These are phyloP conservation scores for Burhinus oedicnemus DNA, from an alignment of 2,113 vertebrate genomes.

Conservation along the genomic window DNA sequence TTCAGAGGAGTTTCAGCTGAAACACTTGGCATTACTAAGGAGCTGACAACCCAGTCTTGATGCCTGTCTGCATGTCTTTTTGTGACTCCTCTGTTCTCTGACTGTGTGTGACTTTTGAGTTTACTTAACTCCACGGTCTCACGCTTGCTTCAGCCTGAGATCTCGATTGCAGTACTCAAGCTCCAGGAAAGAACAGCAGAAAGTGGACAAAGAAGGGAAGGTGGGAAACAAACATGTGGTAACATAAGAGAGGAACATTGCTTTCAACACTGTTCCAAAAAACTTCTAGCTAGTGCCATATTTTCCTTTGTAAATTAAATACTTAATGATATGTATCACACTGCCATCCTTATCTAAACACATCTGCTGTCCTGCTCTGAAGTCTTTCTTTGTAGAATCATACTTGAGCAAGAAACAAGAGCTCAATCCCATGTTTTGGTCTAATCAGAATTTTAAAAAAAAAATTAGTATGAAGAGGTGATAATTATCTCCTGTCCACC, in stretches of 20 bases:
- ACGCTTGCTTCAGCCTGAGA: background rate
- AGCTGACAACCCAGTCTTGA: background rate
- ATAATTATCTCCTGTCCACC: conserved; percentile 3
- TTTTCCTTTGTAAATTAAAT: background rate
- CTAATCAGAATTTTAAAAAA: background rate
- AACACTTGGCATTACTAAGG: background rate
- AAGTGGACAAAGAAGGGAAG: background rate
- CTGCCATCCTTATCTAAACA: background rate
- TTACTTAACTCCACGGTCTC: background rate
- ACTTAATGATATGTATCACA: background rate
- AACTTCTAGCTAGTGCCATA: background rate
- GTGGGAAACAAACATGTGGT: background rate
- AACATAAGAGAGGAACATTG: background rate
- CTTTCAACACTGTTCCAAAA: background rate
- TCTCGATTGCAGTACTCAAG: background rate
- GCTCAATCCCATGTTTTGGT: background rate
- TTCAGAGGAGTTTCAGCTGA: background rate
- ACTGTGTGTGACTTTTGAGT: background rate
- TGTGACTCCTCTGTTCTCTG: background rate
- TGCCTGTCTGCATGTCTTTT: background rate
- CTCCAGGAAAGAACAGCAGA: background rate
- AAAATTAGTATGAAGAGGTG: background rate
- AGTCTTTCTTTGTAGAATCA: background rate
- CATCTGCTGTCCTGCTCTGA: background rate
- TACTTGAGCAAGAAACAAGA: background rate